phyloP scores from a whole-genome alignment of 2,888 invertebrate species.

The Balanococcus diminutus region DNA sequence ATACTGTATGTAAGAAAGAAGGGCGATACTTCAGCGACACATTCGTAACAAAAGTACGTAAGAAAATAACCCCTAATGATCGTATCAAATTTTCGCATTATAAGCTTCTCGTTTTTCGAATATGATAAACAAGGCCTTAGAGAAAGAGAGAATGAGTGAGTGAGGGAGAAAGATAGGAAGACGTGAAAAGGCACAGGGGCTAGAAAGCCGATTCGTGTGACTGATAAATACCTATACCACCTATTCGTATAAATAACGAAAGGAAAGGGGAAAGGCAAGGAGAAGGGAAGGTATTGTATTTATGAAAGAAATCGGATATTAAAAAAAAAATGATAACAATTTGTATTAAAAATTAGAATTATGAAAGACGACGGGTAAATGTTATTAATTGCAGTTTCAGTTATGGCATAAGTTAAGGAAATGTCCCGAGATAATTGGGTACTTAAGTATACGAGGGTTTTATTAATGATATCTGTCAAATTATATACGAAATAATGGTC shows the following conservation, averaged over 20 bases:
- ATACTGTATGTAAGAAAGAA: too few relatives aligned
- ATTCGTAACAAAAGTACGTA: background rate
- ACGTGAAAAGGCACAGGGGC: background rate
- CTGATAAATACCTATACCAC: background rate
- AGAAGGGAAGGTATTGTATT: background rate
- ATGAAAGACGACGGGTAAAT: constrained; percentile 50
- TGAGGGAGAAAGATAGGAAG: too few relatives aligned
- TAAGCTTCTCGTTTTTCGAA: background rate
- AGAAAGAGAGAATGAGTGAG: too few relatives aligned
- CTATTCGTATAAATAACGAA: too few relatives aligned
- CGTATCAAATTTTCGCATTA: background rate
- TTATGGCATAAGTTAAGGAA: constrained; percentile 53
- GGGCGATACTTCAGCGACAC: background rate
- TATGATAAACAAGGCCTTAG: background rate
- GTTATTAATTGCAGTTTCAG: constrained; percentile 54
- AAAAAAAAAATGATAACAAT: constrained; percentile 51
- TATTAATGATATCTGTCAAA: constrained; percentile 53
- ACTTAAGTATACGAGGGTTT: constrained; percentile 50
- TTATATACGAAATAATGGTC: constrained; percentile 56
- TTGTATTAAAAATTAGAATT: constrained; percentile 54
- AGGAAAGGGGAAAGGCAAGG: too few relatives aligned
- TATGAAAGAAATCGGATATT: constrained; percentile 25
- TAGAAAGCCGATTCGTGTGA: background rate
- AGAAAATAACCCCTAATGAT: background rate
- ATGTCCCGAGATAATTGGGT: constrained; percentile 54